phyloP scores from a whole-genome alignment of 2,113 vertebrate species.

The Heteronetta atricapilla region DNA sequence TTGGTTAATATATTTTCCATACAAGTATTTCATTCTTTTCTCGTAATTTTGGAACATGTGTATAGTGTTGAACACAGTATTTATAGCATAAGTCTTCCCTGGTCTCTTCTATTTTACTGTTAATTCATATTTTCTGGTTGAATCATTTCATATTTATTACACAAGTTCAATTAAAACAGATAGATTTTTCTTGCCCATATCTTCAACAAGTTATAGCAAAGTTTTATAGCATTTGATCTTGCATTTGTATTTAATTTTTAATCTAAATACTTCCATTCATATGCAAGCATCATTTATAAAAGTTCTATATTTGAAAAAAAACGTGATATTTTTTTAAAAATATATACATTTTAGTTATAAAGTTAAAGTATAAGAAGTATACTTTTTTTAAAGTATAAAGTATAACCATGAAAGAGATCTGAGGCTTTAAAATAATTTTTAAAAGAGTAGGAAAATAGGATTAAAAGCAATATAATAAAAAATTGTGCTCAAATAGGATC shows the following conservation, averaged over 20 bases:
- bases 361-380: background rate
- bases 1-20: accelerated
- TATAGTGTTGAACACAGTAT: background rate
- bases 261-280: background rate
- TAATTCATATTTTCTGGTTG: background rate
- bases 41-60: background rate
- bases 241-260: background rate
- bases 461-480: background rate
- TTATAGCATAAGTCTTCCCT: background rate
- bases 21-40: background rate
- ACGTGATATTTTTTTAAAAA: accelerated
- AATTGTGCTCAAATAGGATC: background rate
- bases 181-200: background rate
- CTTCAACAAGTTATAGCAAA: background rate
- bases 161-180: background rate
- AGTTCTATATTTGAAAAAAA: background rate
- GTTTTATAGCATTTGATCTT: background rate
- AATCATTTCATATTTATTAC: background rate
- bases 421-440: background rate
- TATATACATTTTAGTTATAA: accelerated
- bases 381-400: background rate
- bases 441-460: too few relatives aligned
- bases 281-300: background rate
- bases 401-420: background rate
- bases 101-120: background rate